Evolutionary conservation across 2,113 vertebrate species (phyloP).

Genomic region (Perccottus glenii): DNA sequence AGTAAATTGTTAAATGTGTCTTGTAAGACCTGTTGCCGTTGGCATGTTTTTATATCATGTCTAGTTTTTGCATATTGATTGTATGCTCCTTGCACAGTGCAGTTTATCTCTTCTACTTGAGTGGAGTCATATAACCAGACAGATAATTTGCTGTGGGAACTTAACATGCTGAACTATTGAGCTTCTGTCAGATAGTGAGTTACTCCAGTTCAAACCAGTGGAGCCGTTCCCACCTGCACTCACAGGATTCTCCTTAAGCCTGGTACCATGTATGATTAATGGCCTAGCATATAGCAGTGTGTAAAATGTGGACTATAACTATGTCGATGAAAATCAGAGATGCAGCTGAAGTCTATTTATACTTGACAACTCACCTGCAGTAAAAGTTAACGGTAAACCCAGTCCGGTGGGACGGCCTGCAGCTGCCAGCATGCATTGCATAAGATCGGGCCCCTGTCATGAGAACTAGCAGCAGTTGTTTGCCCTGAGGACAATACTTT

Average conservation of each 20-base stretch:
- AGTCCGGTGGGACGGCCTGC: not conserved
- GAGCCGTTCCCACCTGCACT: constrained; percentile 29
- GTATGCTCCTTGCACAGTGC: constrained; percentile 14
- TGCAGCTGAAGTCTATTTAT: not conserved
- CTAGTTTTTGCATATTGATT: not conserved
- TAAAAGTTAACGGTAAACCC: constrained; percentile 25
- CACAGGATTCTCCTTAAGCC: constrained; percentile 18
- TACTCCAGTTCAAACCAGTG: not conserved
- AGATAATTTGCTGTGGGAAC: constrained; percentile 7
- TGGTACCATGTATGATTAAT: constrained; percentile 22
- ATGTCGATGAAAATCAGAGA: not conserved
- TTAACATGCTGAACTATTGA: constrained; percentile 21
- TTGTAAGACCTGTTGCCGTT: no score
- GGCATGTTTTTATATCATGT: not conserved
- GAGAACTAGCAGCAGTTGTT: constrained; percentile 5
- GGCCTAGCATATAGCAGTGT: not conserved
- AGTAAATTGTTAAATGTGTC: not conserved
- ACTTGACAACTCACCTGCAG: constrained; percentile 17
- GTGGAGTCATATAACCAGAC: constrained; percentile 20
- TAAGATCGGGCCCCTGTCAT: constrained; percentile 18
- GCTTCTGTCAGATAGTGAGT: not conserved
- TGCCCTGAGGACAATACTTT: not conserved
- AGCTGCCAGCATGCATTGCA: constrained; percentile 18
- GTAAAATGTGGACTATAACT: constrained; percentile 43
- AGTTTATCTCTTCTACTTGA: not conserved